Evolutionary conservation across 2,888 invertebrate species (phyloP).

Genomic region (Ennomos erosarius): DNA sequence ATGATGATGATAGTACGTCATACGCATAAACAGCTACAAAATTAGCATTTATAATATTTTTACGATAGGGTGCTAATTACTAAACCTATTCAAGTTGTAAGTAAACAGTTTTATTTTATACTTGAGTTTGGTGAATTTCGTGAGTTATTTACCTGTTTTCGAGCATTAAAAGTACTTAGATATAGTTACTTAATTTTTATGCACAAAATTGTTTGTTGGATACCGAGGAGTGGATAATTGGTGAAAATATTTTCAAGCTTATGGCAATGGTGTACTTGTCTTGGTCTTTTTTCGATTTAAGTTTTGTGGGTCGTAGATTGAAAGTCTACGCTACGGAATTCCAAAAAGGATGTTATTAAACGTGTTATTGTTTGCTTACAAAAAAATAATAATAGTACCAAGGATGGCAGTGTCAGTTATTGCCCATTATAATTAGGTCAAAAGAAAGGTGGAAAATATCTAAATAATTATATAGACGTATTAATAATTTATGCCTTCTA

Average conservation of each 20-base stretch:
- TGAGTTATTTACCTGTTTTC: constrained; percentile 8
- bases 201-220: constrained; percentile 7
- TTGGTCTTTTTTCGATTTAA: not conserved
- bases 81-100: constrained; percentile 5
- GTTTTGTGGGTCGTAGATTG: not conserved
- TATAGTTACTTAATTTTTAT: constrained; percentile 7
- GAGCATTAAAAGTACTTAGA: not conserved
- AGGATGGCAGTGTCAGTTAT: too few relatives aligned
- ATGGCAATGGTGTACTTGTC: constrained; percentile 1
- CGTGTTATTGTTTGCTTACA: too few relatives aligned
- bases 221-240: not conserved
- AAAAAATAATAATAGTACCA: too few relatives aligned
- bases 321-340: too few relatives aligned
- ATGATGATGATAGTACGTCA: constrained; percentile 9
- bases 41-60: constrained; percentile 20
- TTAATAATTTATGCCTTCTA: too few relatives aligned
- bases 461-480: too few relatives aligned
- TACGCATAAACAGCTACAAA: not conserved
- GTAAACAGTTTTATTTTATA: constrained; percentile 1
- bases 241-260: not conserved
- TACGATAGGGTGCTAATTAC: constrained; percentile 20
- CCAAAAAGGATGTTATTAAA: too few relatives aligned
- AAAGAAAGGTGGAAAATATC: too few relatives aligned
- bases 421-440: too few relatives aligned
- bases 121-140: not conserved